Percentiles rank a stretch among this genome's conserved stretches.
Evolutionary conservation across 2,888 invertebrate genomes (phyloP).

Genomic region (Cephus rjabovi): DNA sequence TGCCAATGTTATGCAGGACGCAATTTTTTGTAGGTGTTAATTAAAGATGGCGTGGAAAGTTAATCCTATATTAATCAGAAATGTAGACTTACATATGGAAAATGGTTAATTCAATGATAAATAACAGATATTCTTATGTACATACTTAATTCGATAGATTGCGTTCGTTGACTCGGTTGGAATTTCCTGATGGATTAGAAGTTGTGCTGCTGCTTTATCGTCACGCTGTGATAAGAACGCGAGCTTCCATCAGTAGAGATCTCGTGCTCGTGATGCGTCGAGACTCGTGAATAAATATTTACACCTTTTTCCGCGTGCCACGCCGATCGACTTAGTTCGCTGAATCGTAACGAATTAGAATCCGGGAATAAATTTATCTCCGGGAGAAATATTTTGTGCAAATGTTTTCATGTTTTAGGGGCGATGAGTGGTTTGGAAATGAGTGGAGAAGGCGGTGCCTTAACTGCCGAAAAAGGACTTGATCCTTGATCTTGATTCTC

Average conservation of each 20-base stretch:
- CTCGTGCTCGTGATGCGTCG: background rate
- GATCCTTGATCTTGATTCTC: background rate
- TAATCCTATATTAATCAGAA: background rate
- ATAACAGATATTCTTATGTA: background rate
- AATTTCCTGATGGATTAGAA: background rate
- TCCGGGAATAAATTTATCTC: background rate
- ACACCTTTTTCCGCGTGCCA: background rate
- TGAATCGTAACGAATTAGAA: background rate
- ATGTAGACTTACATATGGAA: background rate
- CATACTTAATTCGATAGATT: background rate
- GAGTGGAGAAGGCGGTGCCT: background rate
- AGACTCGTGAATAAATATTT: background rate
- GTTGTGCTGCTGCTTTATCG: background rate
- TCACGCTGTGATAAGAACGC: background rate
- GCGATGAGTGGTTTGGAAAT: background rate
- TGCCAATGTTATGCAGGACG: background rate
- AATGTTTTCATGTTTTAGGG: background rate
- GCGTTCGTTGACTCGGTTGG: background rate
- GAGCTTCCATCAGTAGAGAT: background rate
- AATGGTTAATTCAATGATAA: background rate
- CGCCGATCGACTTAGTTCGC: background rate
- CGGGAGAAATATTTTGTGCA: background rate
- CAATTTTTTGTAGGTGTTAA: background rate
- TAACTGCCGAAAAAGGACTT: background rate
- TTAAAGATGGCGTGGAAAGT: background rate